Evolutionary conservation across 2,797 vertebrate species (phyloP).

Genomic region (Rhincodon typus): DNA sequence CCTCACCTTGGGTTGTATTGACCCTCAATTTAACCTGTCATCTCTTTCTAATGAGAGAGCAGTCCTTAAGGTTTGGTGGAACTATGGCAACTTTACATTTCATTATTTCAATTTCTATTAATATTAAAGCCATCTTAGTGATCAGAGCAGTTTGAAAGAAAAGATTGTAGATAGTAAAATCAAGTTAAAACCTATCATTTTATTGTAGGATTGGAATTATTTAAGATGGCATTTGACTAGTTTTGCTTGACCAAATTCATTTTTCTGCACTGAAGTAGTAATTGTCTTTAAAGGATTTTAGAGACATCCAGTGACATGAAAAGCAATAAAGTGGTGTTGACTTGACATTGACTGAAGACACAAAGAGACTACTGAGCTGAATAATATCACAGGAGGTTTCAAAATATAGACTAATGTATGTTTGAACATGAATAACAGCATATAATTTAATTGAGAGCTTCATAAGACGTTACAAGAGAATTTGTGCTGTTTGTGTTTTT

Average conservation of each 20-base stretch:
- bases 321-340: neutral
- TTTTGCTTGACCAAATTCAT: too few species aligned
- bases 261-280: too few species aligned
- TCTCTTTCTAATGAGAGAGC: too few species aligned
- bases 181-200: neutral
- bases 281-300: too few species aligned
- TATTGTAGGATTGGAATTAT: neutral
- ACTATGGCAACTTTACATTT: too few species aligned
- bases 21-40: too few species aligned
- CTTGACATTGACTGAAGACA: constrained; percentile 10
- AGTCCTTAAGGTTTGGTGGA: too few species aligned
- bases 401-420: neutral
- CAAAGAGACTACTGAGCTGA: neutral
- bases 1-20: too few species aligned
- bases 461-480: neutral
- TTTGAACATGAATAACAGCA: neutral
- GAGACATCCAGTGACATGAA: constrained; percentile 1
- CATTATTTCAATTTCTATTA: neutral
- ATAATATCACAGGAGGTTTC: constrained; percentile 16
- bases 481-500: constrained; percentile 15
- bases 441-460: constrained; percentile 19
- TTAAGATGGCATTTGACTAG: neutral
- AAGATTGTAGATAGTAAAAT: neutral
- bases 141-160: neutral
- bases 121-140: neutral